phyloP scores from a whole-genome alignment of 1,140 invertebrate genomes.

The Pinna nobilis region DNA sequence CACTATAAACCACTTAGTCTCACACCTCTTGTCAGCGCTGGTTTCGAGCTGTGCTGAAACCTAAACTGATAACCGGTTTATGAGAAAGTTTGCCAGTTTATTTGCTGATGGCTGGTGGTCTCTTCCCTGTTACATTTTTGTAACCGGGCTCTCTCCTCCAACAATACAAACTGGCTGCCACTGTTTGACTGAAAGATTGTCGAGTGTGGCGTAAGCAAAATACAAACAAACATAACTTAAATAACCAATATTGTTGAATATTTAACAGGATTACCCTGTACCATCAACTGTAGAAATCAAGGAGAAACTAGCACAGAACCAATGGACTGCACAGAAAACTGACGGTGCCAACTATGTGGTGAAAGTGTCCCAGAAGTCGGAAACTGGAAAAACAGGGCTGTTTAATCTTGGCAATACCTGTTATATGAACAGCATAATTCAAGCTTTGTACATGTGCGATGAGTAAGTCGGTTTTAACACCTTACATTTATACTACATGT shows the following conservation, averaged over 20 bases:
- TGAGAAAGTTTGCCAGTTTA: too few species aligned
- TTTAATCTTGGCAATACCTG: constrained; percentile 81
- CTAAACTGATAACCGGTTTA: too few species aligned
- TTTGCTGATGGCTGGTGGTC: too few species aligned
- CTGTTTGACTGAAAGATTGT: too few species aligned
- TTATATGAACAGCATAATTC: constrained; percentile 72
- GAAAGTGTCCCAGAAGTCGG: constrained; percentile 59
- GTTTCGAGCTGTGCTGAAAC: too few species aligned
- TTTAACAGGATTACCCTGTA: constrained; percentile 54
- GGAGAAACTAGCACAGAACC: constrained; percentile 44
- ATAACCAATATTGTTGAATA: too few species aligned
- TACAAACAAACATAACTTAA: too few species aligned
- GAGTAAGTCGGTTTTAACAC: constrained; percentile 76
- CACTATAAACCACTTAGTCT: too few species aligned
- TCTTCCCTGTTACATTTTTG: too few species aligned
- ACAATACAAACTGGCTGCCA: background rate
- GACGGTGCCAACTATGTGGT: constrained; percentile 26
- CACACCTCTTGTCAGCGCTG: too few species aligned
- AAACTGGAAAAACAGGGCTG: constrained; percentile 78
- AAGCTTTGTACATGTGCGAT: constrained; percentile 86
- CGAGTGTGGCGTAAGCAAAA: too few species aligned
- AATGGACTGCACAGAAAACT: constrained; percentile 53
- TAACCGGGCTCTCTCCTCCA: background rate
- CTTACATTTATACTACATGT: background rate
- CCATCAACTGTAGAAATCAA: constrained; percentile 56